phyloP scores from a whole-genome alignment of 2,113 vertebrate genomes.

The Cepphus grylle region DNA sequence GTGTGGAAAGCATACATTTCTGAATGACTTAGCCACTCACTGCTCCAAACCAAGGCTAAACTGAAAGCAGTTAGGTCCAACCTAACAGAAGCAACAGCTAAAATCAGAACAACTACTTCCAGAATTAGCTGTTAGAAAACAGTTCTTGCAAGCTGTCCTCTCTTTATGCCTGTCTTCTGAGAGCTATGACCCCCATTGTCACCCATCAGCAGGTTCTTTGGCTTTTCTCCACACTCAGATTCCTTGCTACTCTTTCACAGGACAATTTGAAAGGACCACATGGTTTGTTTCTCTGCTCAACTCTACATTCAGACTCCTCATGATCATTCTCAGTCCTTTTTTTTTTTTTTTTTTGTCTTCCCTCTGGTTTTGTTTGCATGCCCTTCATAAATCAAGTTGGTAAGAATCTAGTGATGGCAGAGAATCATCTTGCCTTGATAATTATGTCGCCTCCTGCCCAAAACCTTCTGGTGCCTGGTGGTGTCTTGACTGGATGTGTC shows the following conservation, averaged over 20 bases:
- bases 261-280: neutral
- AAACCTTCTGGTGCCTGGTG: neutral
- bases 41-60: neutral
- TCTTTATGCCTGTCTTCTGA: neutral
- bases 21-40: neutral
- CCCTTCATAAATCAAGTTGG: neutral
- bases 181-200: neutral
- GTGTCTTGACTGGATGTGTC: neutral
- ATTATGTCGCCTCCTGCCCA: neutral
- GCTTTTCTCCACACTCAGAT: neutral
- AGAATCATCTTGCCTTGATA: neutral
- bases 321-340: neutral
- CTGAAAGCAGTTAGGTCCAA: neutral
- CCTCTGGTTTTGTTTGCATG: neutral
- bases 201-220: neutral
- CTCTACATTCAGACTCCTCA: neutral
- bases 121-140: neutral
- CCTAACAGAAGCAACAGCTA: neutral
- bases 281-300: neutral
- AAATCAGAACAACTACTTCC: neutral
- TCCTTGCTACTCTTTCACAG: neutral
- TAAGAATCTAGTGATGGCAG: neutral
- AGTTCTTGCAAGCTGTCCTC: neutral
- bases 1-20: neutral
- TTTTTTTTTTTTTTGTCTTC: neutral